These are phyloP conservation scores for Morone chrysops DNA, from an alignment of 2,113 vertebrate species.

Conservation along the genomic window DNA sequence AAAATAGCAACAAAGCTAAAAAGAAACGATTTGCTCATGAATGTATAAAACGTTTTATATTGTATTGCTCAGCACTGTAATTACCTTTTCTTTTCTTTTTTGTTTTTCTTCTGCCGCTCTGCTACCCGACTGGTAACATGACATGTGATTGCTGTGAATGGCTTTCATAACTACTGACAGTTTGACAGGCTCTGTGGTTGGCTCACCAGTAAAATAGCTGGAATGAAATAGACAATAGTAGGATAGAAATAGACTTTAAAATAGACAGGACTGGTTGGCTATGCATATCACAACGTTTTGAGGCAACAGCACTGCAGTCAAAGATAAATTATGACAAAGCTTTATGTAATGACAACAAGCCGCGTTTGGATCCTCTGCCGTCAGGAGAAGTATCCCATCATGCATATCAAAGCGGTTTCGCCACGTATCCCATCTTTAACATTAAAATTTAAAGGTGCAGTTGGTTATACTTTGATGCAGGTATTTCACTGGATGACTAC, in stretches of 20 bases:
- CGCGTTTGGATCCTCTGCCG: not conserved
- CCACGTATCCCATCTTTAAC: slow-evolving; percentile 11
- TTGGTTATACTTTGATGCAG: slow-evolving; percentile 46
- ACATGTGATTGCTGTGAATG: slow-evolving; percentile 54
- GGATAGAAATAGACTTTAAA: slow-evolving; percentile 30
- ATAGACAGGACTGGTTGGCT: slow-evolving; percentile 12
- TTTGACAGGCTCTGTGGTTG: slow-evolving; percentile 56
- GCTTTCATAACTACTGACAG: slow-evolving; percentile 63
- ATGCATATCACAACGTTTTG: slow-evolving; percentile 42
- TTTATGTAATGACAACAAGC: slow-evolving; percentile 44
- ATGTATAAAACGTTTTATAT: slow-evolving; percentile 17
- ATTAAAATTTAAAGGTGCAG: slow-evolving; percentile 49
- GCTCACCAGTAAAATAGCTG: slow-evolving; percentile 48
- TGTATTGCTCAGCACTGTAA: slow-evolving; percentile 29
- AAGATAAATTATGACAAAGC: slow-evolving; percentile 38
- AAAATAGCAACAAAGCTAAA: not conserved
- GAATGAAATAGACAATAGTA: slow-evolving; percentile 39
- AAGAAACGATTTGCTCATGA: slow-evolving; percentile 2
- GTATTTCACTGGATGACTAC: slow-evolving; percentile 37
- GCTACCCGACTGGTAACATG: slow-evolving; percentile 38
- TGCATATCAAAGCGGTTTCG: slow-evolving; percentile 56
- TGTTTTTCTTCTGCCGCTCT: slow-evolving; percentile 21
- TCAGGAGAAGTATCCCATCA: slow-evolving; percentile 20
- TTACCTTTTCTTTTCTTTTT: slow-evolving; percentile 44
- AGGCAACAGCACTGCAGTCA: slow-evolving; percentile 8